Evolutionary conservation across 2,888 invertebrate species (phyloP).

Genomic region (Ceratothoa steindachneri): DNA sequence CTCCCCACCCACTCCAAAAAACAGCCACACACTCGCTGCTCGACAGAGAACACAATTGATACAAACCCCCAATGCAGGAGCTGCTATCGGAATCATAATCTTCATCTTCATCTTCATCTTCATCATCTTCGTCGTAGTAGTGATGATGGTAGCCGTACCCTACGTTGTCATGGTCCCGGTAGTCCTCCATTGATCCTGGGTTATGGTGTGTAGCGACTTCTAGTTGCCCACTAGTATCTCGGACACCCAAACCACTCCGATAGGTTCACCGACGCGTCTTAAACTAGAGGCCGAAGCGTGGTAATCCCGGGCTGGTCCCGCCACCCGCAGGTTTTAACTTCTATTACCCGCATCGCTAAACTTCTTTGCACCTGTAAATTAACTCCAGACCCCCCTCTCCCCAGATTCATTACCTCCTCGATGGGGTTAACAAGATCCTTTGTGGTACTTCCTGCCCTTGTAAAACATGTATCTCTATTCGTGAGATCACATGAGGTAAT

Average conservation of each 20-base stretch:
- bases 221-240: too few relatives aligned
- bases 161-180: neutral
- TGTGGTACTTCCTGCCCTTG: too few relatives aligned
- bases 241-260: neutral
- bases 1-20: too few relatives aligned
- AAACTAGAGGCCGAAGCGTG: neutral
- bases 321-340: neutral
- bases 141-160: neutral
- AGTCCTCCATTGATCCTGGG: neutral
- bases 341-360: neutral
- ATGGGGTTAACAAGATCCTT: too few relatives aligned
- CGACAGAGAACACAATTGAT: too few relatives aligned
- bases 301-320: neutral
- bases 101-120: neutral
- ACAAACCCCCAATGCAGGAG: neutral
- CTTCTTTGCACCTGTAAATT: neutral
- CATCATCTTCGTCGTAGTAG: neutral
- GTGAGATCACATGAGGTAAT: too few relatives aligned
- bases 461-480: too few relatives aligned
- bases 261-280: neutral
- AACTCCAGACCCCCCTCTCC: neutral
- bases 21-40: too few relatives aligned
- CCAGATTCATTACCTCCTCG: too few relatives aligned
- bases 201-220: too few relatives aligned
- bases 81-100: neutral